Conservation (phyloP, 2,888 invertebrate genomes). For the Drosophila neotestacea region DNA sequence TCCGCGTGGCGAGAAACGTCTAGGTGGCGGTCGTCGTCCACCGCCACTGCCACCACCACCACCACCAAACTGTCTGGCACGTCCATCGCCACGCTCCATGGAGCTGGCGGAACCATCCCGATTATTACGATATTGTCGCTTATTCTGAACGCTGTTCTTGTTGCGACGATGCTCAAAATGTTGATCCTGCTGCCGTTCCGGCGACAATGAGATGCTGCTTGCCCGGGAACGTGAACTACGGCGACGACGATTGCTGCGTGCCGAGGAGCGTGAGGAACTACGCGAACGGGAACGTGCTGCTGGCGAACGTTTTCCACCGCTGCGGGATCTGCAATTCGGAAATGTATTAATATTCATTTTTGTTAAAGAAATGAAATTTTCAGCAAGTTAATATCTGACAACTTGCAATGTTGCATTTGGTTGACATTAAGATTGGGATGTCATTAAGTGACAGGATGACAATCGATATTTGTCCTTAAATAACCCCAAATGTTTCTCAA, state of each 20-base stretch:
- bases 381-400: not conserved
- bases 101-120: conserved; percentile 89
- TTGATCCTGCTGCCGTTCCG: conserved; percentile 86
- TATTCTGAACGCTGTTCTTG: conserved; percentile 93
- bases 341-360: not conserved
- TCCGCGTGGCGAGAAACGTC: conserved; percentile 74
- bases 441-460: not conserved
- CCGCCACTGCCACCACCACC: conserved; percentile 75
- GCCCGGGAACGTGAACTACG: conserved; percentile 84
- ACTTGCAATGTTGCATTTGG: not conserved
- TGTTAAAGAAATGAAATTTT: not conserved
- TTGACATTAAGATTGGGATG: not conserved
- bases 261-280: conserved; percentile 79
- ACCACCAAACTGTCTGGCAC: conserved; percentile 76
- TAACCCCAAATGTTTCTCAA: not conserved
- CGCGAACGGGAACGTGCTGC: conserved; percentile 64
- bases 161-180: conserved; percentile 90
- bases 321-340: conserved; percentile 64
- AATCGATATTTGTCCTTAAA: not conserved
- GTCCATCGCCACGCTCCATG: conserved; percentile 78
- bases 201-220: conserved; percentile 83
- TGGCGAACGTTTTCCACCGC: conserved; percentile 64
- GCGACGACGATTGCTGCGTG: conserved; percentile 82
- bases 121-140: conserved; percentile 94
- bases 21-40: conserved; percentile 70